Conservation (phyloP, 2,888 invertebrate species). For the Ophonus ardosiacus region DNA sequence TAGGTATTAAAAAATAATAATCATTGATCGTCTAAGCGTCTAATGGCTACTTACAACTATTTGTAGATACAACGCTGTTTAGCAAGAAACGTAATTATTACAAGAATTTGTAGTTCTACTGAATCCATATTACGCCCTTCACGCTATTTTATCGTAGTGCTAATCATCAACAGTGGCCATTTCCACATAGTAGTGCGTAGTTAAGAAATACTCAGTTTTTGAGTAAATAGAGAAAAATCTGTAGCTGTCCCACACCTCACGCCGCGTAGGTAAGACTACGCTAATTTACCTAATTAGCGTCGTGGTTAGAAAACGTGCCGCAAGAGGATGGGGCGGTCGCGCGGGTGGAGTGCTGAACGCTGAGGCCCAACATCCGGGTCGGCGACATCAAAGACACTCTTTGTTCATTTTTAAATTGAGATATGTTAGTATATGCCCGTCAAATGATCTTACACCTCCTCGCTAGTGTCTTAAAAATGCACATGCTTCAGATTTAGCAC, state of each 20-base stretch:
- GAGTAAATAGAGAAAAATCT: slow-evolving; percentile 29
- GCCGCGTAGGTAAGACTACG: slow-evolving; percentile 1
- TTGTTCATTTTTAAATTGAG: slow-evolving; percentile 59
- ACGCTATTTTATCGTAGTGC: not conserved
- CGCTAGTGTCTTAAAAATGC: slow-evolving; percentile 31
- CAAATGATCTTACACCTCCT: slow-evolving; percentile 43
- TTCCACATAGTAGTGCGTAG: not conserved
- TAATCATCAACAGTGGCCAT: not conserved
- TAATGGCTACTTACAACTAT: too few relatives aligned
- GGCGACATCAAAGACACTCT: slow-evolving; percentile 51
- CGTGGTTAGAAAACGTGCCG: slow-evolving; percentile 53
- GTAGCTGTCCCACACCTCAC: slow-evolving; percentile 23
- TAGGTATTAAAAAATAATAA: too few relatives aligned
- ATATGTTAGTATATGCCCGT: slow-evolving; percentile 45
- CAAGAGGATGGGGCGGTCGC: slow-evolving; percentile 6
- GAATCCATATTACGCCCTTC: not conserved
- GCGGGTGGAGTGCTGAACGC: slow-evolving; percentile 29
- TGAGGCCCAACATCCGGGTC: slow-evolving; percentile 53
- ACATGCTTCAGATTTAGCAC: slow-evolving; percentile 44
- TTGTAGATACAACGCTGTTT: too few relatives aligned
- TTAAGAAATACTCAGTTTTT: not conserved
- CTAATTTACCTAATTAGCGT: slow-evolving; percentile 48
- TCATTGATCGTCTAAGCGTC: too few relatives aligned
- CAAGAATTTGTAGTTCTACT: not conserved
- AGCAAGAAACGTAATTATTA: too few relatives aligned